Evolutionary conservation across 30 jellyfish, hydroid and myxozoan genomes (phyloP).

Genomic region (Chrysaora quinquecirrha): DNA sequence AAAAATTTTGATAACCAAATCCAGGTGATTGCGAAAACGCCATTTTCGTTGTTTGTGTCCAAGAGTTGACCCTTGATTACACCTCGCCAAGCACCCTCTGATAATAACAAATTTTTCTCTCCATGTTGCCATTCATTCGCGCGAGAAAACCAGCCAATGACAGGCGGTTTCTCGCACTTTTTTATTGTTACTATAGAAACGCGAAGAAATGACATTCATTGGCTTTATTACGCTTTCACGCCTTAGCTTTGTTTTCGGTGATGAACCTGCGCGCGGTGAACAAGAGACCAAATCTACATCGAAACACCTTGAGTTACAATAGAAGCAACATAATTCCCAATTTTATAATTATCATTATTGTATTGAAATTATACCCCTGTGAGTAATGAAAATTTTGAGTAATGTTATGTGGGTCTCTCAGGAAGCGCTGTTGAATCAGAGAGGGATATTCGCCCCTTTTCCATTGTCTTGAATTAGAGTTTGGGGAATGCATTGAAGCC

Average conservation of each 20-base stretch:
- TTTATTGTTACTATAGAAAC: conserved; percentile 59
- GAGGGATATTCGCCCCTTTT: not conserved
- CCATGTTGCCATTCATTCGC: conserved; percentile 15
- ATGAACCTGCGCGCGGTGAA: conserved; percentile 43
- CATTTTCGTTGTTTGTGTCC: conserved; percentile 69
- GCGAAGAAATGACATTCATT: conserved; percentile 46
- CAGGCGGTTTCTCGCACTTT: conserved; percentile 14
- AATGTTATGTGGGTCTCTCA: not conserved
- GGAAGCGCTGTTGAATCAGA: not conserved
- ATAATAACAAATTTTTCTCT: conserved; percentile 20
- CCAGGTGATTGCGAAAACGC: conserved; percentile 57
- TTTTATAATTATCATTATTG: not conserved
- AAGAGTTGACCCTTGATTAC: conserved; percentile 54
- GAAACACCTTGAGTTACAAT: not conserved
- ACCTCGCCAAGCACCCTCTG: conserved; percentile 46
- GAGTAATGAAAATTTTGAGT: not conserved
- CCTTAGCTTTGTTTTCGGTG: conserved; percentile 61
- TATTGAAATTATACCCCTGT: not conserved
- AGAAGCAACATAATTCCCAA: not conserved
- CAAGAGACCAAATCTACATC: conserved; percentile 18
- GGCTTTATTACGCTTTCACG: conserved; percentile 69
- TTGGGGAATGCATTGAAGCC: not conserved
- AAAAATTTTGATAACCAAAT: conserved; percentile 21
- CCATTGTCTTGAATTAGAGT: not conserved
- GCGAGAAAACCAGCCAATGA: conserved; percentile 49